Evolutionary conservation across 2,888 invertebrate species (phyloP), one percentile per base, ranked within the genome.

Genomic region (Mimas tiliae): DNA sequence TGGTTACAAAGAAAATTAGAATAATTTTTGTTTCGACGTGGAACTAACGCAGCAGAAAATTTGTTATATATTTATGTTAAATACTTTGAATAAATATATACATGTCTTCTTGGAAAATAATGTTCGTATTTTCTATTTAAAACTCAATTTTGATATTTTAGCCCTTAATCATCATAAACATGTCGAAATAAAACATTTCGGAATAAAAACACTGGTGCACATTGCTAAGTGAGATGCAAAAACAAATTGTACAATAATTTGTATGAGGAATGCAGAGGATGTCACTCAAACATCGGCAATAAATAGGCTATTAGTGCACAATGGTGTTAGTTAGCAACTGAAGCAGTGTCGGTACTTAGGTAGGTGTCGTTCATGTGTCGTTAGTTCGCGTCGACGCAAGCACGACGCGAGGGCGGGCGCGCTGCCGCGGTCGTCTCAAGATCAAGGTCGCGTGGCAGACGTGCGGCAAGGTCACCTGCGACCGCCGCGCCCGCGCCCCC

Each of bases 371-470:
- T 76, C 66, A 68, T 70, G 75, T 74, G 73, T 74, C 75, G 75
- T 82, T 76, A 71, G 81, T 78, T 77, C 72, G 75, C 70, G 73
- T 72, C 73, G 80, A 70, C 68, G 77, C 77, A 81, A 82, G 80
- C 82, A 81, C 73, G 80, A 70, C 68, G 77, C 77, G 81, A 82
- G 80, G 82, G 82, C 80, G 80, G 78, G 76, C 77, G 78, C 78
- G 75, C 75, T 76, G 79, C 73, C 81, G 87, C 92, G 93, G 93
- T 92, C 93, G 93, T 93, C 92, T 93, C 93, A 93, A 93, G 93
- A 93, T 93, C 93, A 93, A 92, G 93, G 93, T 88, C 88, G 87
- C 78, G 77, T 78, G 86, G 88, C 92, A 90, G 92, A 90, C 92
- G 90, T 82, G 82, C 84, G 83, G 89, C 91, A 91, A 91, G 92